Evolutionary conservation across 2,888 invertebrate genomes (phyloP).

Genomic region (Rhodophaea formosa): DNA sequence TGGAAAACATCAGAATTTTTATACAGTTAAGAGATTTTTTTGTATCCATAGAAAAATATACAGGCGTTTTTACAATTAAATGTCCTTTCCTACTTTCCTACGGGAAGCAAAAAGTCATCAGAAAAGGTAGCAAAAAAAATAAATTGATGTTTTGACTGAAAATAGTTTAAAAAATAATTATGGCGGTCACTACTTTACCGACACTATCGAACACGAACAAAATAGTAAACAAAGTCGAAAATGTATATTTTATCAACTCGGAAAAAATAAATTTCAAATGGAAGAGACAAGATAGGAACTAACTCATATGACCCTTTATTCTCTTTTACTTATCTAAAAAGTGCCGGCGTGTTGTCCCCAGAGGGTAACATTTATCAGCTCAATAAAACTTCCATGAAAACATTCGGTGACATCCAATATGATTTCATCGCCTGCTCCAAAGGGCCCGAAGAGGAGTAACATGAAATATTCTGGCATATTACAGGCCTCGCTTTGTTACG

Average conservation of each 20-base stretch:
- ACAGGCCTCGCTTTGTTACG: slow-evolving; percentile 47
- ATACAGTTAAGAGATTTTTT: too few relatives aligned
- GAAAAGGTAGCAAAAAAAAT: too few relatives aligned
- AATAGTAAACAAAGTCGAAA: slow-evolving; percentile 4
- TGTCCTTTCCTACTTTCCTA: too few relatives aligned
- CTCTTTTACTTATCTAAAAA: slow-evolving; percentile 62
- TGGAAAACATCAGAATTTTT: too few relatives aligned
- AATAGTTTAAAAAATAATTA: too few relatives aligned
- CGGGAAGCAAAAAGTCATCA: too few relatives aligned
- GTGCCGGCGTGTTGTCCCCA: slow-evolving; percentile 58
- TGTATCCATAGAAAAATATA: too few relatives aligned
- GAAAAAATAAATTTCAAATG: slow-evolving; percentile 19
- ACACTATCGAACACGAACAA: too few relatives aligned
- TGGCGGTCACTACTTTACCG: too few relatives aligned
- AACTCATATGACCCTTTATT: slow-evolving; percentile 30
- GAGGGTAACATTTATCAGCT: slow-evolving; percentile 69
- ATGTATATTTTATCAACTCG: slow-evolving; percentile 5
- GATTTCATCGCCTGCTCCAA: slow-evolving; percentile 63
- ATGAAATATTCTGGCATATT: slow-evolving; percentile 60
- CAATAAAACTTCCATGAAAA: slow-evolving; percentile 73
- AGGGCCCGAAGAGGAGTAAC: slow-evolving; percentile 49
- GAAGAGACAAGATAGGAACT: slow-evolving; percentile 21
- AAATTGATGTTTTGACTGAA: too few relatives aligned
- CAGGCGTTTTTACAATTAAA: too few relatives aligned
- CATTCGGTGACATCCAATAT: slow-evolving; percentile 72